Evolutionary conservation across 2,797 vertebrate species (phyloP).

Genomic region (Sebastes reedi): DNA sequence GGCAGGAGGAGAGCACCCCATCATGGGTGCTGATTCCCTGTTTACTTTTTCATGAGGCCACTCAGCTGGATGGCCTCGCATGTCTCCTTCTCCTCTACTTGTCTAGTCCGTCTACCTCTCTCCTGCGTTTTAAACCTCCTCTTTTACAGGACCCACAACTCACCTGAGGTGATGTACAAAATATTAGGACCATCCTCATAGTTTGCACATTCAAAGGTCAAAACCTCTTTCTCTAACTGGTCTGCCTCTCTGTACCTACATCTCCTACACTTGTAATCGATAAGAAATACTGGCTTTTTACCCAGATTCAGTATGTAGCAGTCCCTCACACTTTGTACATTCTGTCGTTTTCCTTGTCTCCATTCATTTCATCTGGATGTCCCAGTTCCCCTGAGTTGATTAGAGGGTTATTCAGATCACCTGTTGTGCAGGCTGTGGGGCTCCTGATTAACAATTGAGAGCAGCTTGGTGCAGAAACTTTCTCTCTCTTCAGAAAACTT

Average conservation of each 20-base stretch:
- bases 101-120: not conserved
- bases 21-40: slow-evolving; percentile 70
- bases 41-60: slow-evolving; percentile 80
- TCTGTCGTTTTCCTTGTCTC: no score
- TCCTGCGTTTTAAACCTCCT: not conserved
- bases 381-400: not conserved
- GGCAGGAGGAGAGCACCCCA: slow-evolving; percentile 53
- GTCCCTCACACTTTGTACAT: not conserved
- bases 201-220: not conserved
- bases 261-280: no score
- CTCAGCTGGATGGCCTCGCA: slow-evolving; percentile 39
- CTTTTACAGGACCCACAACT: not conserved
- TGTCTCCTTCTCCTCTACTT: slow-evolving; percentile 3
- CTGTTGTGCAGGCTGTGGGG: not conserved
- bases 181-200: not conserved
- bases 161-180: not conserved
- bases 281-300: no score
- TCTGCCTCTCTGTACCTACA: no score
- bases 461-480: not conserved
- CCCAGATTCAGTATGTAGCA: not conserved
- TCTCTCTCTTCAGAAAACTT: not conserved
- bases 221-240: not conserved
- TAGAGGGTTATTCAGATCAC: not conserved
- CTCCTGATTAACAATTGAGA: not conserved
- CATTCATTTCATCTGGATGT: no score